These are phyloP conservation scores for Halictus ligatus DNA, from an alignment of 2,888 invertebrate genomes.

Conservation along the genomic window DNA sequence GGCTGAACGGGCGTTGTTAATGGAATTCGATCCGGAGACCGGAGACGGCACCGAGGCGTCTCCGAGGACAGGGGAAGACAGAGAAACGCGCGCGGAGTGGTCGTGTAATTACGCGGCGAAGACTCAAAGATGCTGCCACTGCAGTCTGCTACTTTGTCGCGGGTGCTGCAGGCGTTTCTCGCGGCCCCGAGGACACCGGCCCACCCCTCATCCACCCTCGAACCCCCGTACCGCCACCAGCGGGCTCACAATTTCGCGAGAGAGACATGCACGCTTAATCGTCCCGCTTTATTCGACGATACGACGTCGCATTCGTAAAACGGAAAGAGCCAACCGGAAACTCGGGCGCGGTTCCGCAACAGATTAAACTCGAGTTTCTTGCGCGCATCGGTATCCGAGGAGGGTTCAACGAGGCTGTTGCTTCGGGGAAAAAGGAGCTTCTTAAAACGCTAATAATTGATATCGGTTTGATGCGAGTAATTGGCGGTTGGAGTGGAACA, in stretches of 20 bases:
- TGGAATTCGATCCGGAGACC: slow-evolving; percentile 69
- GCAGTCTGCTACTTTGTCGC: slow-evolving; percentile 56
- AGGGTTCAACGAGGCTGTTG: background rate
- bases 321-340: slow-evolving; percentile 43
- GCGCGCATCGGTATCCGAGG: slow-evolving; percentile 12
- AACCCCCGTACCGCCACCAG: background rate
- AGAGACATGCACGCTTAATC: slow-evolving; percentile 67
- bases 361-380: slow-evolving; percentile 40
- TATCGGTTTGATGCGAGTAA: background rate
- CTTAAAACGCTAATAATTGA: background rate
- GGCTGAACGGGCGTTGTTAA: slow-evolving; percentile 59
- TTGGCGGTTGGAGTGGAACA: background rate
- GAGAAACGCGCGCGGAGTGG: slow-evolving; percentile 57
- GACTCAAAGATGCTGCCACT: slow-evolving; percentile 69
- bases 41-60: slow-evolving; percentile 62
- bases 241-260: slow-evolving; percentile 61
- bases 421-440: background rate
- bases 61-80: slow-evolving; percentile 50
- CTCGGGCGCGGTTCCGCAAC: slow-evolving; percentile 36
- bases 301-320: slow-evolving; percentile 55
- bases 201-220: background rate
- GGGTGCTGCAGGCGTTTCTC: slow-evolving; percentile 55
- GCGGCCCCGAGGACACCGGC: slow-evolving; percentile 67
- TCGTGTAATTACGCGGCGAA: slow-evolving; percentile 73
- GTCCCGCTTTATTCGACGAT: slow-evolving; percentile 65